phyloP scores from a whole-genome alignment of 2,888 invertebrate species.

The Brachyopa scutellaris region DNA sequence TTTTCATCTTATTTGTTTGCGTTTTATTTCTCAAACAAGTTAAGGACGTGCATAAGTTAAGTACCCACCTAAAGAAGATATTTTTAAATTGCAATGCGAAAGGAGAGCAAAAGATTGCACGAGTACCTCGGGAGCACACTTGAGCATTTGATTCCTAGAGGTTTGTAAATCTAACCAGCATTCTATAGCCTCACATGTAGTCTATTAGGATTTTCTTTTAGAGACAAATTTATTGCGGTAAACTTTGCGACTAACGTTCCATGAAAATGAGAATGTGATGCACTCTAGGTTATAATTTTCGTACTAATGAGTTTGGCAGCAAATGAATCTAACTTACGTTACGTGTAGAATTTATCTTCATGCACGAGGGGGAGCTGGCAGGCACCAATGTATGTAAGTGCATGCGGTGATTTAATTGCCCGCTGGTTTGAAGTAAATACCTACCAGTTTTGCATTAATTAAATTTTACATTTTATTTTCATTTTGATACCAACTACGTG shows the following conservation, averaged over 20 bases:
- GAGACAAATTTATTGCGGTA: conserved; percentile 48
- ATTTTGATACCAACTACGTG: not conserved
- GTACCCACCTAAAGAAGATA: conserved; percentile 46
- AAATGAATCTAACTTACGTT: conserved; percentile 65
- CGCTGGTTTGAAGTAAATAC: conserved; percentile 9
- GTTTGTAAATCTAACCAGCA: conserved; percentile 27
- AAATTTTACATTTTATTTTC: conserved; percentile 27
- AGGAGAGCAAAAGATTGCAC: conserved; percentile 4
- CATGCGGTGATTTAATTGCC: conserved; percentile 21
- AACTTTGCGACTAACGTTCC: conserved; percentile 32
- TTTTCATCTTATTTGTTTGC: not conserved
- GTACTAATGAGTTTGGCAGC: conserved; percentile 66
- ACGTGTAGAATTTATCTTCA: conserved; percentile 20
- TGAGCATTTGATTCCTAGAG: not conserved
- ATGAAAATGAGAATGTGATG: conserved; percentile 33
- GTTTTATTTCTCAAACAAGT: conserved; percentile 4
- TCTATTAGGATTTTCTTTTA: conserved; percentile 43
- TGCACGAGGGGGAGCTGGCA: not conserved
- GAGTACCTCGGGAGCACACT: not conserved
- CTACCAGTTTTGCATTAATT: conserved; percentile 51
- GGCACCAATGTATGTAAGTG: not conserved
- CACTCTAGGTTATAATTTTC: conserved; percentile 56
- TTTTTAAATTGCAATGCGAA: conserved; percentile 49
- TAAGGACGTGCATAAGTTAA: conserved; percentile 13
- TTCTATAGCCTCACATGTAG: not conserved